Evolutionary conservation across 2,888 invertebrate genomes (phyloP), one percentile per base, ranked within the genome.

Genomic region (Brachypterus glaber): DNA sequence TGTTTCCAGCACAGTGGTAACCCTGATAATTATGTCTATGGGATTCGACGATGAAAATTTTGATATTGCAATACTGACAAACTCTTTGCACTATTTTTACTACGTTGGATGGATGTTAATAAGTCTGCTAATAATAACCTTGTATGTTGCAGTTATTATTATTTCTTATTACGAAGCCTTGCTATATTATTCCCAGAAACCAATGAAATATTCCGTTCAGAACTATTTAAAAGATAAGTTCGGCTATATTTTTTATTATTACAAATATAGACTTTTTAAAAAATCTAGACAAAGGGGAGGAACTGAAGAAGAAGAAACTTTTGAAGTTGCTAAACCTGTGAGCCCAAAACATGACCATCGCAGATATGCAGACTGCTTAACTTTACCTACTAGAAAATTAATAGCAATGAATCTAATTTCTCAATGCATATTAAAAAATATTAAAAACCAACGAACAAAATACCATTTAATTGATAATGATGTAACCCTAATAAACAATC

Each of bases 91-190:
- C 17, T 40, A 44, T 12, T 5, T 47, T 1, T 53, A 39, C 30
- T 52, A 49, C 34, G 31, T 41, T 2, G 12, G 41, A 11, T 56
- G 41, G 30, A 47, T 49, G 37, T 9, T 55, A 2, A 17, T 40
- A n/a, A 50, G 45, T 12, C 26, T 52, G n/a, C 39, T 48, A 9
- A 42, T 51, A 25, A 25, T 37, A 15, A 52, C 45, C 3, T 13
- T 53, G 3, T 54, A 50, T 26, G 39, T 53, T 15, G 45, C 50
- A n/a, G 41, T 56, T 3, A 49, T 58, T 24, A 47, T 47, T 0
- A 46, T 53, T 12, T 39, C 42, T 21, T 57, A 55, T 36, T 29
- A 30, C 1, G 44, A 53, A 30, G 49, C 58, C 1, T 46, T 51
- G 30, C 33, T 46, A 8, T 48, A 42, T 42, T 57, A 51, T 31